Percentiles rank a stretch among this genome's conserved stretches.
These are phyloP conservation scores for Polydrusus pterygomalis DNA, from an alignment of 2,888 invertebrate species.

Conservation along the genomic window DNA sequence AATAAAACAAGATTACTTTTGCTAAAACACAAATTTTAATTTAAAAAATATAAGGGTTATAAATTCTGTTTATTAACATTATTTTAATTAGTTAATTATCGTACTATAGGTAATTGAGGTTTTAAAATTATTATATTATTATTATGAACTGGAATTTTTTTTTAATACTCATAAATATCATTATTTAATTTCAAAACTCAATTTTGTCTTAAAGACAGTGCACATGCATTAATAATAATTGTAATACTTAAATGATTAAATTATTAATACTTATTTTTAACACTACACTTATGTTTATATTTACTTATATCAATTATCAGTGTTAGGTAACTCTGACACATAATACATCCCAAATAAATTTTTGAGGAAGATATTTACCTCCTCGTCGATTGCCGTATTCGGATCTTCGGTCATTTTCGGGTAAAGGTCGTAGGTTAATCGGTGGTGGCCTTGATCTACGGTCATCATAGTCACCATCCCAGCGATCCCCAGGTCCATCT, in stretches of 20 bases:
- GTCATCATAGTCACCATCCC: constrained; percentile 47
- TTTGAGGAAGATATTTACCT: constrained; percentile 67
- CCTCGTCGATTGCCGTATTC: constrained; percentile 62
- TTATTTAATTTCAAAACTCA: background rate
- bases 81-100: background rate
- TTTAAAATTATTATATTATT: no score
- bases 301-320: background rate
- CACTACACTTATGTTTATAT: no score
- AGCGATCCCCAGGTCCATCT: constrained; percentile 40
- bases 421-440: constrained; percentile 48
- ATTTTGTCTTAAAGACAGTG: background rate
- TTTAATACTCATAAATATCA: no score
- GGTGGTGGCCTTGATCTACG: constrained; percentile 64
- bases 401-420: constrained; percentile 56
- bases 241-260: background rate
- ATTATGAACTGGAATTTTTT: no score
- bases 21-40: constrained; percentile 25
- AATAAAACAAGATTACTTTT: constrained; percentile 43
- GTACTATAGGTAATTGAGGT: background rate
- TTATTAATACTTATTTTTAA: no score
- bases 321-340: constrained; percentile 59
- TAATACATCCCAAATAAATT: constrained; percentile 65
- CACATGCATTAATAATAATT: background rate
- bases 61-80: constrained; percentile 14
- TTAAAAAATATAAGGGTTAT: background rate